Percentiles rank a stretch among this genome's conserved stretches.
phyloP scores from a whole-genome alignment of 2,797 vertebrate species.

The Trichosurus vulpecula region DNA sequence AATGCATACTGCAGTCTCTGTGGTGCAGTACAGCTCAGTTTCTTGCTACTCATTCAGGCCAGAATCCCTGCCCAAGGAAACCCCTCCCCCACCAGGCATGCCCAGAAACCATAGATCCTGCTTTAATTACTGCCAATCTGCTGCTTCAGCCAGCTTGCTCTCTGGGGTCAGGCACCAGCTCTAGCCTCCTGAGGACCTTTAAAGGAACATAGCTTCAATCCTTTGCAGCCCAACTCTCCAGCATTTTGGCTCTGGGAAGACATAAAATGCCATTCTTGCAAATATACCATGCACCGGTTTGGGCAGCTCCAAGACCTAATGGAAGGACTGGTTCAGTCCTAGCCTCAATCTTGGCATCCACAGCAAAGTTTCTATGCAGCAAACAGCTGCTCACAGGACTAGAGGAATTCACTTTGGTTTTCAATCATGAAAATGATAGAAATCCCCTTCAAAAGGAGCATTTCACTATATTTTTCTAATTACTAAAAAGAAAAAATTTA shows the following conservation, averaged over 20 bases:
- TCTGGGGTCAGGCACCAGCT: conserved; percentile 45
- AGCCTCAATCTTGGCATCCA: background rate
- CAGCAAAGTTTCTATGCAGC: background rate
- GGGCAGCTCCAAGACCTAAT: conserved; percentile 5
- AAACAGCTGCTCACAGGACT: background rate
- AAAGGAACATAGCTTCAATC: conserved; percentile 25
- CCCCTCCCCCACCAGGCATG: conserved; percentile 71
- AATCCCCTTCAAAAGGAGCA: background rate
- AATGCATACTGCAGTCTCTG: conserved; percentile 70
- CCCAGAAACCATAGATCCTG: conserved; percentile 75
- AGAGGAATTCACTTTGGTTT: background rate
- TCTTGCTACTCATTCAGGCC: conserved; percentile 66
- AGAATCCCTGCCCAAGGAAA: conserved; percentile 70
- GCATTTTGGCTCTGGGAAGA: background rate
- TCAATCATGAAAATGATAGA: background rate
- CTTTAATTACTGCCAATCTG: conserved; percentile 75
- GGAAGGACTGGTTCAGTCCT: background rate
- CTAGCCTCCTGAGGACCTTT: conserved; percentile 56
- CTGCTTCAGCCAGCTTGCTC: conserved; percentile 65
- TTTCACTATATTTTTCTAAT: background rate
- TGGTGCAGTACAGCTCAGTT: conserved; percentile 66
- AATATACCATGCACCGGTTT: background rate
- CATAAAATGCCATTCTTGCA: background rate
- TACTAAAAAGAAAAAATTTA: conserved; percentile 29
- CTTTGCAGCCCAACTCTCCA: conserved; percentile 6